Base-by-base conservation (phyloP, 2,888 invertebrate species). In the Neoaliturus tenellus region DNA sequence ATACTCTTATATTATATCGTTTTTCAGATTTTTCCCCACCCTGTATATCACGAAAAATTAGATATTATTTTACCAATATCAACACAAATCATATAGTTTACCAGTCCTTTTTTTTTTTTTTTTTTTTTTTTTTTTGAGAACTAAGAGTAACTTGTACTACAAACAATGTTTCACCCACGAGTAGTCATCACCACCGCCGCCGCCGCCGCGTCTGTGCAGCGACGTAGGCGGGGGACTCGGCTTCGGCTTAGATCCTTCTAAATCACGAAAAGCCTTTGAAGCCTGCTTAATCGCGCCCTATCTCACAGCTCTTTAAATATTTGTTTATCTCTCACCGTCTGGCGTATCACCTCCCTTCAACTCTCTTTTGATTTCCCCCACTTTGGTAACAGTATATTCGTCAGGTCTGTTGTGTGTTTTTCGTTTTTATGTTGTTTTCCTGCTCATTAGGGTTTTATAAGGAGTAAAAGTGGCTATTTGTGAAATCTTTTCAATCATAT, bases 221-320 rank as follows among this genome's bases (percentile, higher is more conserved):
- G 44, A 6, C 3, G 55, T 55, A 55, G 55, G 55, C 55, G 55
- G 55, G 55, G 20, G 55, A 5, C 23, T 25, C 55, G 10, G 28
- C 8, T 25, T 31, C 28, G n/a, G n/a, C n/a, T 39, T 39, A 25
- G 28, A 25, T 25, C 62, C 28, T 62, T 62, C 28, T 62, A 62
- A 62, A 62, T 62, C 62, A 62, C 62, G 28, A 62, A 28, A 62
- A 62, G 62, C 62, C 62, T 62, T 62, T 62, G 62, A 62, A 62
- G 28, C 62, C 28, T 62, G 62, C 55, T 62, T 62, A 62, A 62
- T 62, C 62, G 28, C 62, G 12, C 31, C 62, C 28, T 62, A 62
- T 62, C 62, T 62, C 62, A 12, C 62, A 28, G 28, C 62, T 62
- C 62, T 62, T 62, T 62, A 62, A 62, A 62, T 62, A 62, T 62